Conservation (phyloP, 2,888 invertebrate species). For the Orchesellides sinensis region DNA sequence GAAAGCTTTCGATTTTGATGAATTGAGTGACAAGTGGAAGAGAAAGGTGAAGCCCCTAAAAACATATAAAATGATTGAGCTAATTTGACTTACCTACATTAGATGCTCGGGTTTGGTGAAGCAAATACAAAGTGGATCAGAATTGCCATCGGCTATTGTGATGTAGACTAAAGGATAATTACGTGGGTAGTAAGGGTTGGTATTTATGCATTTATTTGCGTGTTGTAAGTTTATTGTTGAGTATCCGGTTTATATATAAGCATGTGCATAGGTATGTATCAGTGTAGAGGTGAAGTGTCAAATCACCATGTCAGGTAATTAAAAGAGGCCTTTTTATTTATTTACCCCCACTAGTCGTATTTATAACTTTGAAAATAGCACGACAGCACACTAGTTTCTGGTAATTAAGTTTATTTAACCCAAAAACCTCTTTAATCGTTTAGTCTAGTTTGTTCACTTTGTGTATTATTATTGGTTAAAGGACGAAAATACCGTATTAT, state of each 20-base stretch:
- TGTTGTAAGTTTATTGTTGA: no score
- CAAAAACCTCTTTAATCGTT: neutral
- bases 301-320: neutral
- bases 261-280: no score
- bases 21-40: neutral
- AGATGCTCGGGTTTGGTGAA: no score
- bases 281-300: slow-evolving; percentile 6
- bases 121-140: no score
- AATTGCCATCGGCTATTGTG: neutral
- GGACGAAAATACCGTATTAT: no score
- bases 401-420: slow-evolving; percentile 15
- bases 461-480: no score
- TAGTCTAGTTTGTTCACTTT: neutral
- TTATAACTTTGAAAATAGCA: neutral
- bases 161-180: neutral
- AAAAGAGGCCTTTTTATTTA: neutral
- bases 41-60: neutral
- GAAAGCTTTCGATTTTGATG: neutral
- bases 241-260: no score
- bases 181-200: no score
- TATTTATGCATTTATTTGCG: no score
- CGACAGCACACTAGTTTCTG: neutral
- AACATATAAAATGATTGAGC: no score
- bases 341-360: neutral
- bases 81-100: no score